These are phyloP conservation scores for Nannospalax galili DNA, from an alignment of 2,113 vertebrate species.

Conservation along the genomic window DNA sequence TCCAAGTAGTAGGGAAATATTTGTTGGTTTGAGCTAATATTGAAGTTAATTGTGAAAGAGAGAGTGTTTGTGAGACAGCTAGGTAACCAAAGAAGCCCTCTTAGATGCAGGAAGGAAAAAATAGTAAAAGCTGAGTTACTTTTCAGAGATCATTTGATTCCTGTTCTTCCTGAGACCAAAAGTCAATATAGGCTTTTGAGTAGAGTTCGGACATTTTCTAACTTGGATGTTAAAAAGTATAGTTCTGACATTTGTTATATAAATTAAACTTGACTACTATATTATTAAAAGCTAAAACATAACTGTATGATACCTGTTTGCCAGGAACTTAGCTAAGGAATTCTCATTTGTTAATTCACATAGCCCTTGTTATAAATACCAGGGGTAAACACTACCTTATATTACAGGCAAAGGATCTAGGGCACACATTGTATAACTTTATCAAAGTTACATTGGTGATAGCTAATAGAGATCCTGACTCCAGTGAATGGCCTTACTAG, in stretches of 20 bases:
- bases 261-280: no score
- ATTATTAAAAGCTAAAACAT: no score
- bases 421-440: not conserved
- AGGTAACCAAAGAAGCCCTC: no score
- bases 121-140: no score
- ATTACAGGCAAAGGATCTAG: not conserved
- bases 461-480: not conserved
- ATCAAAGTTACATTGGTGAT: not conserved
- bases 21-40: not conserved
- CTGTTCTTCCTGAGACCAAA: no score
- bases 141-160: no score
- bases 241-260: not conserved
- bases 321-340: not conserved
- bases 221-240: no score
- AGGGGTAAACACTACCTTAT: not conserved
- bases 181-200: no score
- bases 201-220: no score
- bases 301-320: not conserved
- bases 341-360: not conserved
- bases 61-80: no score
- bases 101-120: no score
- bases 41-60: not conserved
- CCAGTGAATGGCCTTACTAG: not conserved
- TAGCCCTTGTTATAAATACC: not conserved
- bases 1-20: not conserved